These are phyloP conservation scores for Corella eumyota DNA, from an alignment of 23 tunicate genomes.

Conservation along the genomic window DNA sequence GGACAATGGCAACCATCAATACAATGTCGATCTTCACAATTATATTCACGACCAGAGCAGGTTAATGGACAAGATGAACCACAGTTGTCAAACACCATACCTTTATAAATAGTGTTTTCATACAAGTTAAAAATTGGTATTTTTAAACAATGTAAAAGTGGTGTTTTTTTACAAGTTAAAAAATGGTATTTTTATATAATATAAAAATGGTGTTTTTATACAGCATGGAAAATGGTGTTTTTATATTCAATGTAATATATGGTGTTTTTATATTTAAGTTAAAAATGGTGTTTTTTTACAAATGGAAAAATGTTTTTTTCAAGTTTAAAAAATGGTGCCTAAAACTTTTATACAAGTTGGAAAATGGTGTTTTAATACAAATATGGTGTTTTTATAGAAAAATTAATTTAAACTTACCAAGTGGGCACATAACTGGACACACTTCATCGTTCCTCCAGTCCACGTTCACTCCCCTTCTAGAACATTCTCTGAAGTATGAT, in stretches of 20 bases:
- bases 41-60: slow-evolving; percentile 87
- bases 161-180: too few relatives aligned
- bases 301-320: too few relatives aligned
- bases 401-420: slow-evolving; percentile 69
- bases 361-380: too few relatives aligned
- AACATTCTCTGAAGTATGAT: slow-evolving; percentile 96
- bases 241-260: too few relatives aligned
- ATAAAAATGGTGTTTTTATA: too few relatives aligned
- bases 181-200: too few relatives aligned
- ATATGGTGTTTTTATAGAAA: too few relatives aligned
- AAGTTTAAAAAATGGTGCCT: too few relatives aligned
- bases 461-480: slow-evolving; percentile 89
- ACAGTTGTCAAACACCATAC: slow-evolving; percentile 95
- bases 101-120: slow-evolving; percentile 5
- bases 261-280: too few relatives aligned
- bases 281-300: too few relatives aligned
- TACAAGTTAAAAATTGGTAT: background rate
- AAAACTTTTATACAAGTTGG: too few relatives aligned
- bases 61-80: slow-evolving; percentile 96
- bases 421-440: slow-evolving; percentile 74
- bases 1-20: slow-evolving; percentile 99
- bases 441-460: slow-evolving; percentile 76
- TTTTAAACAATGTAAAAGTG: background rate
- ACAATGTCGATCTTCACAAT: slow-evolving; percentile 97
- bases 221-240: too few relatives aligned